These are phyloP conservation scores for Felis catus DNA, from an alignment of 2,113 vertebrate species.

Conservation along the genomic window F.catus_Fca126_mat1.0 CM031413.1:54672001-54672500, in stretches of 20 bases:
- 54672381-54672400: not conserved
- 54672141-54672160: not conserved
- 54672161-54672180: not conserved
- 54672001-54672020: slow-evolving; percentile 93
- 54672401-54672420: not conserved
- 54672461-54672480: not conserved
- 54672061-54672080: slow-evolving; percentile 85
- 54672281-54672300: not conserved
- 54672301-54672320: not conserved
- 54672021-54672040: slow-evolving; percentile 88
- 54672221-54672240: not conserved
- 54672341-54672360: not conserved
- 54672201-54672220: not conserved
- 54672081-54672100: slow-evolving; percentile 29
- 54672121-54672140: not conserved
- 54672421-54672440: not conserved
- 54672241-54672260: not conserved
- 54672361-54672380: not conserved
- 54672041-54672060: slow-evolving; percentile 87
- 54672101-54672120: not conserved
- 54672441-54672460: not conserved
- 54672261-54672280: not conserved
- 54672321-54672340: not conserved
- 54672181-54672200: not conserved
- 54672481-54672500: not conserved